Conservation (phyloP, 2,113 vertebrate genomes). For the Pelusios castaneus region DNA sequence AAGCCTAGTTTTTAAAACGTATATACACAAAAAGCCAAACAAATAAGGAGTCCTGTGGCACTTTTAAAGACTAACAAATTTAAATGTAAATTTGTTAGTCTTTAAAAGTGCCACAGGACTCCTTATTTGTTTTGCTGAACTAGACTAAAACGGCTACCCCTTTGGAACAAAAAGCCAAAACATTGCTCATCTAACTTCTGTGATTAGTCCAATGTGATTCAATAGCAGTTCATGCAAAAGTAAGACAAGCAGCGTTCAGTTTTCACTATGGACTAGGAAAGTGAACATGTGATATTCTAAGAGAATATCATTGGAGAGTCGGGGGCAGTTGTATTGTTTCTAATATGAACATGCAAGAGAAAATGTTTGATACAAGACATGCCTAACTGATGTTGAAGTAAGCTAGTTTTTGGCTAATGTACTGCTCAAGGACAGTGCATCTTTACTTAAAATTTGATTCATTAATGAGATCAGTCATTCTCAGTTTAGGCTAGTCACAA, state of each 20-base stretch:
- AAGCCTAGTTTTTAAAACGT: neutral
- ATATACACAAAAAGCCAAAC: neutral
- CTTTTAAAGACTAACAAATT: too few relatives aligned
- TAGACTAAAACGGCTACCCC: too few relatives aligned
- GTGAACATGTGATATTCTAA: neutral
- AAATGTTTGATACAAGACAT: neutral
- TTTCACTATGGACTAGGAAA: neutral
- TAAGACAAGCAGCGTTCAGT: accelerated
- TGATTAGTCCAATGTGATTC: accelerated
- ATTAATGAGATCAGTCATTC: neutral
- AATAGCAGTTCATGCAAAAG: accelerated
- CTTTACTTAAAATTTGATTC: accelerated
- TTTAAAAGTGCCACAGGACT: too few relatives aligned
- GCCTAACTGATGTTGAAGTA: accelerated
- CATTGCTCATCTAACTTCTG: neutral
- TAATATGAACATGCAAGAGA: neutral
- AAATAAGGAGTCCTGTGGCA: too few relatives aligned
- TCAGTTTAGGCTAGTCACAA: accelerated
- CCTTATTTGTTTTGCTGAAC: too few relatives aligned
- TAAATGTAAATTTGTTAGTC: too few relatives aligned
- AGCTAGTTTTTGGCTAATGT: accelerated
- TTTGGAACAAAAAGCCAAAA: too few relatives aligned
- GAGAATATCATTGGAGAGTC: neutral
- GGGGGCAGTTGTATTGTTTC: neutral
- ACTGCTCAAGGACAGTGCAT: accelerated